These are phyloP conservation scores for Paratilapia polleni DNA, from an alignment of 2,113 vertebrate genomes.

Conservation along the genomic window DNA sequence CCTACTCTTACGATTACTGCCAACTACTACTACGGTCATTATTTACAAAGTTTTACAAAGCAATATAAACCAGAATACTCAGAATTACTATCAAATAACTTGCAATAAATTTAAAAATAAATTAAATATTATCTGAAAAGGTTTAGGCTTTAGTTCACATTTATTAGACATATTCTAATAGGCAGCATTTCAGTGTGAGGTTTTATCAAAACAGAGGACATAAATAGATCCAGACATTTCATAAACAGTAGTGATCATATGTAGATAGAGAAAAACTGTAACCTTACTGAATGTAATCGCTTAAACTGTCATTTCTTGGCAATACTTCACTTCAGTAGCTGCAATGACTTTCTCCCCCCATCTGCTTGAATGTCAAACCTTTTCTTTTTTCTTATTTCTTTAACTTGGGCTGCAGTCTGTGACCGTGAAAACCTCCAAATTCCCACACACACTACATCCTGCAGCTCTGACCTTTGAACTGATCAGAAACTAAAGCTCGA, in stretches of 20 bases:
- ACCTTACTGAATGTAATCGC: background rate
- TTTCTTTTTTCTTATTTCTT: background rate
- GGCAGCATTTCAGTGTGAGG: background rate
- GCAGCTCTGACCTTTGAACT: background rate
- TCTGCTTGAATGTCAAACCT: background rate
- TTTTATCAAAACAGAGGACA: background rate
- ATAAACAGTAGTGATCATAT: background rate
- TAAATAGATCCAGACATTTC: background rate
- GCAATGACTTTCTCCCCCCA: background rate
- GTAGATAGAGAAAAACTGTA: too few relatives aligned
- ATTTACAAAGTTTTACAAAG: too few relatives aligned
- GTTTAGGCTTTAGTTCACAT: background rate
- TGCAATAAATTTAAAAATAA: too few relatives aligned
- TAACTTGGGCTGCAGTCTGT: background rate
- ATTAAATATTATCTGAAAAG: background rate
- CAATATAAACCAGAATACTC: too few relatives aligned
- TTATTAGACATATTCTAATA: background rate
- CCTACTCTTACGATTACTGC: too few relatives aligned
- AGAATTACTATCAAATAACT: too few relatives aligned
- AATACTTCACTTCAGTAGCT: background rate
- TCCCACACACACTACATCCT: background rate
- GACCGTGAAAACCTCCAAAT: rapidly evolving
- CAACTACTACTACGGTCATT: too few relatives aligned
- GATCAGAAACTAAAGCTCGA: background rate
- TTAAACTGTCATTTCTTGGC: too few relatives aligned